A percentile compares a stretch with the other conserved stretches of the same genome.
phyloP scores from a whole-genome alignment of 2,113 vertebrate genomes.

The Bujurquina vittata region DNA sequence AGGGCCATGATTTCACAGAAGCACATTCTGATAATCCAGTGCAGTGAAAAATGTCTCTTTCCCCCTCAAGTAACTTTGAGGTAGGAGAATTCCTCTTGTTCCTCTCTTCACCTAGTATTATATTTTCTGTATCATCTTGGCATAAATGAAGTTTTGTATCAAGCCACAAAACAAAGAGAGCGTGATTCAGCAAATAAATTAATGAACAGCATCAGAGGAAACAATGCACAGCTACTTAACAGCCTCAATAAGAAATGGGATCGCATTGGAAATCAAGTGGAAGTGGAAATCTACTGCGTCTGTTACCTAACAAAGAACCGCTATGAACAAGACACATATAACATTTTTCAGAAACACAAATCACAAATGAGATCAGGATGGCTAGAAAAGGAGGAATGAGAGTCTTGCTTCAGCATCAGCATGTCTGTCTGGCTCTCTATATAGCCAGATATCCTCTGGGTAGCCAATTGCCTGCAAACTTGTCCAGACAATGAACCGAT shows the following conservation, averaged over 20 bases:
- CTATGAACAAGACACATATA: conserved; percentile 41
- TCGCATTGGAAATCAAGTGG: conserved; percentile 1
- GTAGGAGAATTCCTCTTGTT: neutral
- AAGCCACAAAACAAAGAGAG: neutral
- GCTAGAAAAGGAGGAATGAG: conserved; percentile 19
- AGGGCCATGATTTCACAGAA: conserved; percentile 25
- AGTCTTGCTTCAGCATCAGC: conserved; percentile 10
- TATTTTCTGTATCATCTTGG: neutral
- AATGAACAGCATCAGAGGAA: conserved; percentile 1
- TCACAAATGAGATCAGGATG: conserved; percentile 42
- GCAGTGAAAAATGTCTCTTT: neutral
- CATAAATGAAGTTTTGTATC: neutral
- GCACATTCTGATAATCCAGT: neutral
- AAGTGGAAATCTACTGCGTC: neutral
- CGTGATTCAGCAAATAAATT: neutral
- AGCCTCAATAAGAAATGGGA: neutral
- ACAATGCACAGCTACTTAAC: conserved; percentile 6
- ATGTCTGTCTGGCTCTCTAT: conserved; percentile 21
- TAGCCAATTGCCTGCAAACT: conserved; percentile 19
- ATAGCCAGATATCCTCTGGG: conserved; percentile 13
- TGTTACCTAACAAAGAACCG: conserved; percentile 7
- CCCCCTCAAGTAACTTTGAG: neutral
- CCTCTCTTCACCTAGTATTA: neutral
- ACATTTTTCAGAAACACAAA: conserved; percentile 55
- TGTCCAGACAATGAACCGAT: conserved; percentile 33